Evolutionary conservation across 2,888 invertebrate species (phyloP).

Genomic region (Tenthredo amoena): DNA sequence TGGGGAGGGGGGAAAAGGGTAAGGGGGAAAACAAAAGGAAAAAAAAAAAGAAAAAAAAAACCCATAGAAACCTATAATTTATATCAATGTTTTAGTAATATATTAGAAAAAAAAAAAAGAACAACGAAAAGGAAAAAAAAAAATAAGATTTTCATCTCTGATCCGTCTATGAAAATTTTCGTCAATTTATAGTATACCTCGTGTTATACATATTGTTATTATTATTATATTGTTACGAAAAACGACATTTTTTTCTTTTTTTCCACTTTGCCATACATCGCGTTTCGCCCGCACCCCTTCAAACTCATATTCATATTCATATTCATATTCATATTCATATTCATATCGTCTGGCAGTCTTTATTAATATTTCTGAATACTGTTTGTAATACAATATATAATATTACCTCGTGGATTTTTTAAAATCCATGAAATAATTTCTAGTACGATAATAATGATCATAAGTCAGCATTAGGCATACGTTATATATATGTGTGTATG

Average conservation of each 20-base stretch:
- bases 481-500: constrained; percentile 16
- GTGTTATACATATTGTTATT: constrained; percentile 22
- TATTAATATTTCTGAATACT: constrained; percentile 75
- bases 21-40: background rate
- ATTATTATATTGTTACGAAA: constrained; percentile 28
- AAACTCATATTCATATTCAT: constrained; percentile 13
- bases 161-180: background rate
- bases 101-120: constrained; percentile 1
- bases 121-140: background rate
- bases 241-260: constrained; percentile 1
- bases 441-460: constrained; percentile 61
- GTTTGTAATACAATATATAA: constrained; percentile 72
- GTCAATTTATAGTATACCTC: constrained; percentile 30
- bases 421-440: constrained; percentile 47
- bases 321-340: constrained; percentile 53
- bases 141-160: background rate
- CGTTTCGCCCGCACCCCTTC: constrained; percentile 50
- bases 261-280: constrained; percentile 36
- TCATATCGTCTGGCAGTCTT: constrained; percentile 71
- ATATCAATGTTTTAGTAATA: constrained; percentile 37
- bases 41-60: background rate
- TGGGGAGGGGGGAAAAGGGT: background rate
- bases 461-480: constrained; percentile 46
- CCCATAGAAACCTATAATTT: constrained; percentile 1
- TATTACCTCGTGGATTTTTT: constrained; percentile 38